Percentiles rank a stretch among this genome's conserved stretches.
phyloP scores from a whole-genome alignment of 1,140 invertebrate genomes.

The Panagrolaimus sp. region DNA sequence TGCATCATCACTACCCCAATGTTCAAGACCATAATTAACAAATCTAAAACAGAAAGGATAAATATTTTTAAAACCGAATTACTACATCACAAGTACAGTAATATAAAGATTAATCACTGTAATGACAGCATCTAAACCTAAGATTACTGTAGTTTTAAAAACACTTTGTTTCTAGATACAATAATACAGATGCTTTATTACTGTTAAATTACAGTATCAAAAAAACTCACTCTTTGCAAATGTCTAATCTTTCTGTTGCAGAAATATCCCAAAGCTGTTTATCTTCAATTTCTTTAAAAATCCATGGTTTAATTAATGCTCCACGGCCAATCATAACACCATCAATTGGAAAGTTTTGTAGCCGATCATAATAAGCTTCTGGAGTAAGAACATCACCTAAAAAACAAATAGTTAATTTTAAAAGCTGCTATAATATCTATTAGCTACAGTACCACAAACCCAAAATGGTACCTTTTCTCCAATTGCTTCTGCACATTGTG shows the following conservation, averaged over 20 bases:
- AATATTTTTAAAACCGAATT: too few relatives aligned
- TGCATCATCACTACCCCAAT: conserved; percentile 86
- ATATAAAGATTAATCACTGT: too few relatives aligned
- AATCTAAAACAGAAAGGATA: too few relatives aligned
- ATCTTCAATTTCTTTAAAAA: conserved; percentile 97
- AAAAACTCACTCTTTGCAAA: conserved; percentile 69
- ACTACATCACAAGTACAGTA: too few relatives aligned
- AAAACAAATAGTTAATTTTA: too few relatives aligned
- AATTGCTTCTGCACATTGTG: conserved; percentile 71
- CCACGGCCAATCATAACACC: conserved; percentile 65
- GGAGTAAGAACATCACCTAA: conserved; percentile 87
- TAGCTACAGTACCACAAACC: too few relatives aligned
- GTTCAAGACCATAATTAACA: conserved; percentile 86
- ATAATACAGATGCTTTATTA: too few relatives aligned
- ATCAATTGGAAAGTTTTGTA: neutral
- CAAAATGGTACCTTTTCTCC: conserved; percentile 75
- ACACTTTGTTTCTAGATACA: too few relatives aligned
- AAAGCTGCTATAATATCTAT: too few relatives aligned
- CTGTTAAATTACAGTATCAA: too few relatives aligned
- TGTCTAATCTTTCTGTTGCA: conserved; percentile 80
- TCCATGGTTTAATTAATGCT: conserved; percentile 96
- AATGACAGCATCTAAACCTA: too few relatives aligned
- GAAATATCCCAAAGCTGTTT: conserved; percentile 82
- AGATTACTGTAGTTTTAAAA: too few relatives aligned
- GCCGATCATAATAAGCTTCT: conserved; percentile 71